A percentile compares a stretch with the other conserved stretches of the same genome.
Evolutionary conservation across 2,888 invertebrate genomes (phyloP).

Genomic region (Amblyjoppa proteus): DNA sequence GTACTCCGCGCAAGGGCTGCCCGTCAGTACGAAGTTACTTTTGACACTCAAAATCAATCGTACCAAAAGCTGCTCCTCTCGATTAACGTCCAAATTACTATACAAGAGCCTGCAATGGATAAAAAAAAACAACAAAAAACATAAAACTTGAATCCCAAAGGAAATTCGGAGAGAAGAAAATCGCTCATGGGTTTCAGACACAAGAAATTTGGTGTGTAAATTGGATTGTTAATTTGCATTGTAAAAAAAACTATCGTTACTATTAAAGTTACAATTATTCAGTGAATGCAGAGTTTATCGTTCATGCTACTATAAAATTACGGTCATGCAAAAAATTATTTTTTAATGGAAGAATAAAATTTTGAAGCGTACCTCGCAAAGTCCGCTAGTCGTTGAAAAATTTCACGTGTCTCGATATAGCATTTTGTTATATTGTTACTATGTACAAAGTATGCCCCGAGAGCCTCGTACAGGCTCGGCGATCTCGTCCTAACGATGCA

Average conservation of each 20-base stretch:
- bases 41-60: constrained; percentile 74
- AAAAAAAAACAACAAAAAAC: neutral
- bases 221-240: neutral
- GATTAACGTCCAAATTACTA: constrained; percentile 78
- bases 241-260: too few relatives aligned
- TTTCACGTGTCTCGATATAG: constrained; percentile 86
- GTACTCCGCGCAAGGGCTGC: constrained; percentile 15
- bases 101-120: constrained; percentile 80
- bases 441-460: constrained; percentile 86
- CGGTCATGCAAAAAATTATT: neutral
- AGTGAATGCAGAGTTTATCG: neutral
- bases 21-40: constrained; percentile 25
- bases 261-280: neutral
- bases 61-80: constrained; percentile 78
- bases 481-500: constrained; percentile 88
- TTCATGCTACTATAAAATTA: neutral
- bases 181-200: neutral
- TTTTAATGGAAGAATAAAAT: neutral
- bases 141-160: neutral
- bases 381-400: constrained; percentile 84
- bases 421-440: constrained; percentile 86
- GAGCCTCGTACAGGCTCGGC: constrained; percentile 87
- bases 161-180: neutral
- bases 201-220: neutral
- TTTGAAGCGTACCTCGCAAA: constrained; percentile 83